Conservation (phyloP, 2,113 vertebrate species). For the Polypterus bichir region DNA sequence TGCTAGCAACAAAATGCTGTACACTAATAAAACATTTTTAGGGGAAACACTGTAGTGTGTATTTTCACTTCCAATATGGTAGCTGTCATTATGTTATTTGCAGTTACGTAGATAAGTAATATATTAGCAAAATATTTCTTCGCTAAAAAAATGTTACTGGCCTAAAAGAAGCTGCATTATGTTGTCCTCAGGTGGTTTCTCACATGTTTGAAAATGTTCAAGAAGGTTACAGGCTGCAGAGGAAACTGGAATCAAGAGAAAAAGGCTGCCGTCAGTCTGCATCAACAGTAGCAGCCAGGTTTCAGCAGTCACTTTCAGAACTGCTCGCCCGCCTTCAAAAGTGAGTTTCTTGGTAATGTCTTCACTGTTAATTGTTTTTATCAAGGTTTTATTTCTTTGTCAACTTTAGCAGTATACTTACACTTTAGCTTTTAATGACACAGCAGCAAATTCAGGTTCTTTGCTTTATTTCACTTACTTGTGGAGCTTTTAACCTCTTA, state of each 20-base stretch:
- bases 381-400: not conserved
- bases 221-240: conserved; percentile 37
- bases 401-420: not conserved
- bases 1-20: too few relatives aligned
- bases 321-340: conserved; percentile 63
- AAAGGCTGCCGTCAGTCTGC: conserved; percentile 41
- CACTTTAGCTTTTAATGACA: not conserved
- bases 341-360: conserved; percentile 32
- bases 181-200: conserved; percentile 53
- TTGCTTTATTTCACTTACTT: not conserved
- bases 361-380: not conserved
- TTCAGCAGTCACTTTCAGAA: conserved; percentile 66
- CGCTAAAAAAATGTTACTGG: too few relatives aligned
- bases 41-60: too few relatives aligned
- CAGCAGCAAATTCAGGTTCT: not conserved
- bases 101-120: too few relatives aligned
- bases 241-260: conserved; percentile 33
- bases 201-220: conserved; percentile 62
- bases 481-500: too few relatives aligned
- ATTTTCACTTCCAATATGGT: too few relatives aligned
- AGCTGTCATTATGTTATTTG: too few relatives aligned
- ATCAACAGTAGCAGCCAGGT: conserved; percentile 56
- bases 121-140: too few relatives aligned
- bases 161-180: too few relatives aligned
- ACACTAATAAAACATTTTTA: too few relatives aligned